phyloP scores from a whole-genome alignment of 2,797 vertebrate genomes.

The Sebastes oblongus region DNA sequence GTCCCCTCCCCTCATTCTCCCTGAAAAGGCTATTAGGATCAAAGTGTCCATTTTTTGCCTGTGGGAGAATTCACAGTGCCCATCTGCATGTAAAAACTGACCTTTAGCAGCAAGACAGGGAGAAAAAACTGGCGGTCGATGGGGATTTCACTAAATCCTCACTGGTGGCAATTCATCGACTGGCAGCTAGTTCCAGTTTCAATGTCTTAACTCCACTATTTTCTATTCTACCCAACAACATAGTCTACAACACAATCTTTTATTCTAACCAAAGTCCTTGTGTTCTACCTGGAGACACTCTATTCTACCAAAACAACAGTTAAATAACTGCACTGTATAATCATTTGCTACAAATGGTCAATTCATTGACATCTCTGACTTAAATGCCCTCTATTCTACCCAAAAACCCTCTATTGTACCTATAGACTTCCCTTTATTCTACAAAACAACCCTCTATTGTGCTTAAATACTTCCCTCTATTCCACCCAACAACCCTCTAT shows the following conservation, averaged over 20 bases:
- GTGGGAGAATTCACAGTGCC: constrained; percentile 43
- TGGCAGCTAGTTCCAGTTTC: not conserved
- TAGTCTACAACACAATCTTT: not conserved
- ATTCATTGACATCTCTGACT: not conserved
- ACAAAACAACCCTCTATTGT: no score
- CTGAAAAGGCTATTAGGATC: constrained; percentile 59
- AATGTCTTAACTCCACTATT: not conserved
- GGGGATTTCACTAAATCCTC: constrained; percentile 41
- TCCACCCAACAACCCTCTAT: no score
- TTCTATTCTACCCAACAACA: not conserved
- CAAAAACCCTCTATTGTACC: not conserved
- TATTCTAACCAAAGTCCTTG: not conserved
- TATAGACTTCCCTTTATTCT: no score
- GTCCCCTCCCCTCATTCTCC: constrained; percentile 2
- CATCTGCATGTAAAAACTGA: constrained; percentile 67
- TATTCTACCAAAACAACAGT: not conserved
- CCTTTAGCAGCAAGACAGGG: constrained; percentile 54
- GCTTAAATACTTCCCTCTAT: no score
- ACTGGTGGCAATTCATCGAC: constrained; percentile 5
- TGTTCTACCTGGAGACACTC: not conserved
- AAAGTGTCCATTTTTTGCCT: constrained; percentile 49
- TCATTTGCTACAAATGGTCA: not conserved
- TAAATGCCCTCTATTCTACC: not conserved
- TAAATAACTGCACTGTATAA: not conserved
- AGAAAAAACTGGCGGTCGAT: constrained; percentile 28